phyloP scores from a whole-genome alignment of 2,888 invertebrate genomes.

The Gryllus longicercus region DNA sequence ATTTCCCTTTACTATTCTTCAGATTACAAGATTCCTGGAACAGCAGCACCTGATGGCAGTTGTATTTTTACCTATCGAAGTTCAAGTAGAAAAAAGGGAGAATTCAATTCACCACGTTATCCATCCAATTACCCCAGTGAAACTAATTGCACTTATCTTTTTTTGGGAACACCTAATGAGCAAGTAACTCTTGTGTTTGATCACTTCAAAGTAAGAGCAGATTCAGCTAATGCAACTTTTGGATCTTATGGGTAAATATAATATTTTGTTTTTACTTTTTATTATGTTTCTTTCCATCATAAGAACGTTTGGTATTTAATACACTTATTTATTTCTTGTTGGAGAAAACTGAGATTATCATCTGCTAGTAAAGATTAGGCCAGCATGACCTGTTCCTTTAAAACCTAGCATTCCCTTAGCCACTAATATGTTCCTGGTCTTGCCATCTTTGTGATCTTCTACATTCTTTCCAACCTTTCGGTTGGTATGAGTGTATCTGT shows the following conservation, averaged over 20 bases:
- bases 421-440: too few relatives aligned
- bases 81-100: slow-evolving; percentile 80
- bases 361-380: too few relatives aligned
- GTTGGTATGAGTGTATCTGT: too few relatives aligned
- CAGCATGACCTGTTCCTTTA: too few relatives aligned
- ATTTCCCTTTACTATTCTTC: slow-evolving; percentile 39
- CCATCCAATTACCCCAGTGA: slow-evolving; percentile 95
- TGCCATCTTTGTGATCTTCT: too few relatives aligned
- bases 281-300: neutral
- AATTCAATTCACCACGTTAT: slow-evolving; percentile 93
- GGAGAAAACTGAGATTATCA: too few relatives aligned
- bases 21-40: slow-evolving; percentile 93
- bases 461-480: too few relatives aligned
- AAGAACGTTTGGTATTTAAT: neutral
- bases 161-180: slow-evolving; percentile 80
- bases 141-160: slow-evolving; percentile 90
- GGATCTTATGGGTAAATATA: slow-evolving; percentile 67
- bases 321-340: too few relatives aligned
- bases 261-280: neutral
- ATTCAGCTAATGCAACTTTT: slow-evolving; percentile 71
- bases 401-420: too few relatives aligned
- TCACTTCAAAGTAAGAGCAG: slow-evolving; percentile 84
- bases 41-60: slow-evolving; percentile 85
- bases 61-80: slow-evolving; percentile 91
- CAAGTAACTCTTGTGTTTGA: slow-evolving; percentile 89